phyloP scores from a whole-genome alignment of 2,113 vertebrate species.

The Marcusenius ussheri region DNA sequence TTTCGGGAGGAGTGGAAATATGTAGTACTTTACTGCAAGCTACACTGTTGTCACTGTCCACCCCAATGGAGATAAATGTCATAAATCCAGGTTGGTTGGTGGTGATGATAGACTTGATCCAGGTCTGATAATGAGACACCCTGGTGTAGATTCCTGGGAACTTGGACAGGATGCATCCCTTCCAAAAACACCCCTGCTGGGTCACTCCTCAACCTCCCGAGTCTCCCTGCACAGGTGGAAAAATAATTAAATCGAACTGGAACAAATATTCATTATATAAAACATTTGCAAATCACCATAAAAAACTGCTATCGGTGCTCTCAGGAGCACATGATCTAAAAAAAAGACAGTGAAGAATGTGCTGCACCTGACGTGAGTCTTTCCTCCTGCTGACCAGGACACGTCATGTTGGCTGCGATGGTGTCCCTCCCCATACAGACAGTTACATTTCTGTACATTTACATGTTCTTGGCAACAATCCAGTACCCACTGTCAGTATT shows the following conservation, averaged over 20 bases:
- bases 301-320: background rate
- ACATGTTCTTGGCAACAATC: too few species aligned
- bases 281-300: background rate
- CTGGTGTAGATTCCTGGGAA: conserved; percentile 72
- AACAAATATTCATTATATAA: background rate
- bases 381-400: conserved; percentile 58
- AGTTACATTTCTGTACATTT: conserved; percentile 32
- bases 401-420: conserved; percentile 66
- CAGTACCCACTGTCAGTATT: too few species aligned
- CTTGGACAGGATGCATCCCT: conserved; percentile 59
- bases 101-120: conserved; percentile 52
- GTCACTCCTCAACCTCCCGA: conserved; percentile 73
- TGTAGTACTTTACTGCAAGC: background rate
- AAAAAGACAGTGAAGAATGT: background rate
- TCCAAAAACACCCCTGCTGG: conserved; percentile 57
- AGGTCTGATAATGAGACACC: conserved; percentile 63
- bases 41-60: conserved; percentile 34
- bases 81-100: conserved; percentile 37
- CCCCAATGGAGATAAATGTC: conserved; percentile 37
- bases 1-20: background rate
- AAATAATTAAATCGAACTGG: background rate
- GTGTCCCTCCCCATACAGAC: background rate
- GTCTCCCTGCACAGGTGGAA: conserved; percentile 61
- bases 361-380: conserved; percentile 54
- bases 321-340: background rate